Conservation (phyloP, 2,888 invertebrate species). For the Drosophila mercatorum region DNA sequence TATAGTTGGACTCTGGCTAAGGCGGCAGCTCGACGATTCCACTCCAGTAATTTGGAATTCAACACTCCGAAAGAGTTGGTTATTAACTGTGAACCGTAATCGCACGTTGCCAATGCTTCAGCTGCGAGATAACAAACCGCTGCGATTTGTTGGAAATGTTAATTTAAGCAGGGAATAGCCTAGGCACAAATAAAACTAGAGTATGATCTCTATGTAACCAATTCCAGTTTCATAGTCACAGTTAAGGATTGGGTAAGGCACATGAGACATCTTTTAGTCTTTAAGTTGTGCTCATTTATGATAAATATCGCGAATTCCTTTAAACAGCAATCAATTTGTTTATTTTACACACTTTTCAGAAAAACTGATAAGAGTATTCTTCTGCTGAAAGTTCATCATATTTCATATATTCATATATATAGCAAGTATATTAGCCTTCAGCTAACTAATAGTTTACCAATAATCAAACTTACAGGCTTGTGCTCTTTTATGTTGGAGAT, state of each 20-base stretch:
- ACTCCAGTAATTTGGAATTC: conserved; percentile 73
- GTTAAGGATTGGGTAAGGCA: background rate
- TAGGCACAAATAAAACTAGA: conserved; percentile 12
- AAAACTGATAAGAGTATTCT: too few relatives aligned
- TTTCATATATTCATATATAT: too few relatives aligned
- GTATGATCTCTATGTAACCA: background rate
- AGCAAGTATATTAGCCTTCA: background rate
- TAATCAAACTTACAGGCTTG: background rate
- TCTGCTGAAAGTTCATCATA: too few relatives aligned
- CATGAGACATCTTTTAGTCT: background rate
- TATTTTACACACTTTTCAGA: too few relatives aligned
- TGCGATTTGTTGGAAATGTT: conserved; percentile 25
- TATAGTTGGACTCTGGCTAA: conserved; percentile 43
- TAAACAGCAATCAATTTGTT: too few relatives aligned
- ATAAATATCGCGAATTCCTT: too few relatives aligned
- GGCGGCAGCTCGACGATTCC: conserved; percentile 56
- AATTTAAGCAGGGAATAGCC: conserved; percentile 20
- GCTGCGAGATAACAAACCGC: conserved; percentile 26
- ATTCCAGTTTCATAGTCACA: background rate
- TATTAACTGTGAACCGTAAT: conserved; percentile 58
- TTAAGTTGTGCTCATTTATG: background rate
- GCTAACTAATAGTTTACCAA: background rate
- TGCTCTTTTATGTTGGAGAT: background rate
- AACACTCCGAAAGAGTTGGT: conserved; percentile 64
- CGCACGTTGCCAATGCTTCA: conserved; percentile 48